These are phyloP conservation scores for Drosophila nasuta DNA, from an alignment of 1,140 invertebrate genomes.

Conservation along the genomic window DNA sequence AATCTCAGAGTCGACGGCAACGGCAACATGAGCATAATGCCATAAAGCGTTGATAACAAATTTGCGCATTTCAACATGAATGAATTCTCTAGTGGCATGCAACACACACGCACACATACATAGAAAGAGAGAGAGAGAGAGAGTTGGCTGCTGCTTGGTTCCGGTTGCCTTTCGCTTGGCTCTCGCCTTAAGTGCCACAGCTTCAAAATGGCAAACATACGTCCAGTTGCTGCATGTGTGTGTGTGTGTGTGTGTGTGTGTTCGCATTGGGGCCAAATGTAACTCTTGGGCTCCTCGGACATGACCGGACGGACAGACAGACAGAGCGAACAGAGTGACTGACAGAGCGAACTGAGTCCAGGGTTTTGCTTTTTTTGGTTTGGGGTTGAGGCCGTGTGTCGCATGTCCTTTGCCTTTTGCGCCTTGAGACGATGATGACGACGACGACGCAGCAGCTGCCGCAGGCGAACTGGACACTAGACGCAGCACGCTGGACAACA, in stretches of 20 bases:
- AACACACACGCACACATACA: slow-evolving; percentile 37
- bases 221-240: slow-evolving; percentile 45
- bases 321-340: too few species aligned
- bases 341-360: background rate
- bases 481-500: slow-evolving; percentile 47
- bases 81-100: slow-evolving; percentile 74
- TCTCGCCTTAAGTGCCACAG: slow-evolving; percentile 70
- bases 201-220: slow-evolving; percentile 76
- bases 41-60: slow-evolving; percentile 84
- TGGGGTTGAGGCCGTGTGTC: background rate
- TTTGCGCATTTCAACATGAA: slow-evolving; percentile 84
- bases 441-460: slow-evolving; percentile 41
- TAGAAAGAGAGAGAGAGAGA: background rate
- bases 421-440: slow-evolving; percentile 36
- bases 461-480: slow-evolving; percentile 29
- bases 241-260: slow-evolving; percentile 15
- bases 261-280: slow-evolving; percentile 44
- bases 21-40: slow-evolving; percentile 73
- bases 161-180: slow-evolving; percentile 38
- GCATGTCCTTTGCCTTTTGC: slow-evolving; percentile 36
- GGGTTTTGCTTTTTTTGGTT: background rate
- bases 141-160: slow-evolving; percentile 1
- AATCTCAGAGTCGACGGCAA: slow-evolving; percentile 41
- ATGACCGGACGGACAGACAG: slow-evolving; percentile 3
- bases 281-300: slow-evolving; percentile 36